These are phyloP conservation scores for Cherax destructor DNA, from an alignment of 1,140 invertebrate species.

Conservation along the genomic window DNA sequence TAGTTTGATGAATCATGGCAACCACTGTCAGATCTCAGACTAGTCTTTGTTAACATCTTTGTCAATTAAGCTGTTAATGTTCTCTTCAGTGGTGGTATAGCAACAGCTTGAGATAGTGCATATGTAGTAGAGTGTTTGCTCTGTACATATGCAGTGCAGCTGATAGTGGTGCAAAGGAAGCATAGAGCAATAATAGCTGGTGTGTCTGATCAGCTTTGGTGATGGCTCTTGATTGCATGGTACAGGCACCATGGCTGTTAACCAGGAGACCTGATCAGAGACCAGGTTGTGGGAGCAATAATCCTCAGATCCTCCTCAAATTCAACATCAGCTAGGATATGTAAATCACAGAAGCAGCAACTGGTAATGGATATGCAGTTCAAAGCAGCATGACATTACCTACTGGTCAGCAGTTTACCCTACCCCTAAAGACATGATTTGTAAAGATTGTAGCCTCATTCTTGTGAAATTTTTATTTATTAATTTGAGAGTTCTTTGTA, in stretches of 20 bases:
- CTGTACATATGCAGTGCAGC: too few species aligned
- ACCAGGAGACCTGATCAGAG: background rate
- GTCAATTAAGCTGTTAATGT: too few species aligned
- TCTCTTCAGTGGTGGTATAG: too few species aligned
- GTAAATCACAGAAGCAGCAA: background rate
- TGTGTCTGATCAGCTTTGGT: background rate
- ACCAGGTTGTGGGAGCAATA: too few species aligned
- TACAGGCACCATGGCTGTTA: background rate
- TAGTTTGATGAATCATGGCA: too few species aligned
- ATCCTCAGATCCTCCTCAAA: too few species aligned
- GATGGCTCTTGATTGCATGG: background rate
- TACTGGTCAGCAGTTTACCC: background rate
- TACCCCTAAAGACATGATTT: constrained; percentile 26
- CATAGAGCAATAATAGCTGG: background rate
- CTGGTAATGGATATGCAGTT: background rate
- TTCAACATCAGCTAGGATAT: too few species aligned
- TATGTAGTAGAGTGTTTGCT: background rate
- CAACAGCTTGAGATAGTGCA: too few species aligned
- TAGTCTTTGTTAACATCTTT: too few species aligned
- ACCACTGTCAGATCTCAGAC: too few species aligned
- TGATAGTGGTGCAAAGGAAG: background rate
- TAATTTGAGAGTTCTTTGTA: constrained; percentile 53
- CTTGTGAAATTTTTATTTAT: constrained; percentile 53
- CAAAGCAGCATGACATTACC: background rate
- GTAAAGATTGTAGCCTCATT: constrained; percentile 46